Evolutionary conservation across 2,797 vertebrate genomes (phyloP), one percentile per base, ranked within the genome.

Genomic region (Denticeps clupeoides): DNA sequence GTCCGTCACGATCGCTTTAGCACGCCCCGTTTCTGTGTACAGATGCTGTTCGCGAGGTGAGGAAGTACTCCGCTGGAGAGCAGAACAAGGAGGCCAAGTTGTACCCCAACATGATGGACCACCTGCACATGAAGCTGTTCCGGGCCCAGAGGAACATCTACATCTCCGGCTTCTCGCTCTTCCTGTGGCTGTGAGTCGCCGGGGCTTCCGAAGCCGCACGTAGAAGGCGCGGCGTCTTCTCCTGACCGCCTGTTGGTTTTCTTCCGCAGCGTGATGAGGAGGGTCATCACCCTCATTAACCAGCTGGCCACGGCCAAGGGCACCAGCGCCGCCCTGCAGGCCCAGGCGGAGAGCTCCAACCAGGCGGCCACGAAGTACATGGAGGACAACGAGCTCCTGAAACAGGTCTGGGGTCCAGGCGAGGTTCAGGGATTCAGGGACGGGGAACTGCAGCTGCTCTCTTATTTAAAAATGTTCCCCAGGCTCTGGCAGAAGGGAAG

Each of bases 51-150:
- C 84, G 91, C 47, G 93, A 99, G 71, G 87, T 99, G 51, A 87
- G 75, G 60, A 97, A 93, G 60, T 97, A 99, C 49, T 93, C 92
- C 0, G 56, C 53, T 1, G 18, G 71, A 13, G 72, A 86, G 2
- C 55, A 64, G 19, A 56, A 77, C 52, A 85, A 81, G 35, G 71
- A 69, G 8, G 58, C 69, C 59, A 74, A 70, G 37, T 26, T 71
- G 53, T 82, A 76, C 64, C 62, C 80, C 24, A 85, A 68, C 52
- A 54, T 82, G 44, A 85, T 81, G 23, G 93, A 97, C 68, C 88
- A 95, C n/a, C 64, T 89, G 44, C 89, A 94, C 63, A 95, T 99
- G 93, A 99, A 93, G 81, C 87, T 97, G 58, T 99, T 99, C 71
- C 76, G 93, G 62, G 81, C 90, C 0, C 94, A 97, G 75, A 89